Evolutionary conservation across 2,888 invertebrate species (phyloP).

Genomic region (Melipona beecheii): DNA sequence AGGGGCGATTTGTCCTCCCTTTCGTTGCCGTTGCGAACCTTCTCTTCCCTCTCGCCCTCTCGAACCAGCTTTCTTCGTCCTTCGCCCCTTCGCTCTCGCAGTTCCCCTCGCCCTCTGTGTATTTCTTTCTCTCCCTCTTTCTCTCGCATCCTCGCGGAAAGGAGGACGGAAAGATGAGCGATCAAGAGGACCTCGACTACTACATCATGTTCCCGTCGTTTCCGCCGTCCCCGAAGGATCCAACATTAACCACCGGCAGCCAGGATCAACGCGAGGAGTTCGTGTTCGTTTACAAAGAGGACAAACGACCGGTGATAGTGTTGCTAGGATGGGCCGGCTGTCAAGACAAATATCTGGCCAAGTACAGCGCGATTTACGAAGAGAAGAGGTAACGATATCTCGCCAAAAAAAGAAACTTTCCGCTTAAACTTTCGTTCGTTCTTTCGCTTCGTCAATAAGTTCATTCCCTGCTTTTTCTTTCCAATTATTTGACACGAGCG

Average conservation of each 20-base stretch:
- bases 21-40: conserved; percentile 7
- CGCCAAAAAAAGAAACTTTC: too few relatives aligned
- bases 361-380: conserved; percentile 92
- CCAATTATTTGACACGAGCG: too few relatives aligned
- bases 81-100: not conserved
- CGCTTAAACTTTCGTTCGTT: not conserved
- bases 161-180: conserved; percentile 70
- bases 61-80: not conserved
- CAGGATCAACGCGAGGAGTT: conserved; percentile 84
- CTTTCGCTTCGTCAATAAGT: not conserved
- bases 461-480: not conserved
- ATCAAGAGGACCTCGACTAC: conserved; percentile 86
- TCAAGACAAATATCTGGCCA: conserved; percentile 90
- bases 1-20: conserved; percentile 51
- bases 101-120: conserved; percentile 2
- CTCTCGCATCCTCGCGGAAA: conserved; percentile 50
- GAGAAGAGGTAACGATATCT: conserved; percentile 87
- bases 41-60: not conserved
- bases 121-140: conserved; percentile 30
- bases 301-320: conserved; percentile 88
- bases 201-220: conserved; percentile 87
- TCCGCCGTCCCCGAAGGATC: conserved; percentile 79
- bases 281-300: conserved; percentile 87
- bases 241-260: conserved; percentile 51
- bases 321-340: conserved; percentile 93